A percentile compares a stretch with the other conserved stretches of the same genome.
These are phyloP conservation scores for Xenops minutus DNA, from an alignment of 2,797 vertebrate genomes.

Conservation along the genomic window DNA sequence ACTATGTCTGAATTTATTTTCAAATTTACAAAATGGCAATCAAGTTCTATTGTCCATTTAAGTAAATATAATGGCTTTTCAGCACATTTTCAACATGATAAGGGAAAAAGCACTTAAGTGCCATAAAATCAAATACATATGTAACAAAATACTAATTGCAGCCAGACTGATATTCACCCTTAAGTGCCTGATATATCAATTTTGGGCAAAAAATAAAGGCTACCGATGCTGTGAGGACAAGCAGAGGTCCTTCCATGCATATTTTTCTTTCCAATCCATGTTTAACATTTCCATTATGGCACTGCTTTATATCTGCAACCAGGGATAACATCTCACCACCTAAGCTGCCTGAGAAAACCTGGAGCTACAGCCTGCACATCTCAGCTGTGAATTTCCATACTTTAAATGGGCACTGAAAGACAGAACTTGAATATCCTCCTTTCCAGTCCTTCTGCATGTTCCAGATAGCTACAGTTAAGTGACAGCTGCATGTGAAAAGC, in stretches of 20 bases:
- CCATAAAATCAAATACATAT: neutral
- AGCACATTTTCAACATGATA: neutral
- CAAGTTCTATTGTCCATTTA: neutral
- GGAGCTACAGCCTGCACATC: neutral
- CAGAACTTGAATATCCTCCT: neutral
- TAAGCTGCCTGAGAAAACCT: neutral
- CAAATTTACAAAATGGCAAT: neutral
- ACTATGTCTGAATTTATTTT: neutral
- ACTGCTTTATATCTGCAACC: neutral
- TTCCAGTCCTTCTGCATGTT: neutral
- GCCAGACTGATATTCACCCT: neutral
- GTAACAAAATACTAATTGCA: neutral
- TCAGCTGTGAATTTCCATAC: neutral
- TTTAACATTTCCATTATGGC: neutral
- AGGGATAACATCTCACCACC: neutral
- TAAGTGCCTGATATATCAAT: neutral
- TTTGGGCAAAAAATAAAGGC: neutral
- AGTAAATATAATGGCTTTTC: neutral
- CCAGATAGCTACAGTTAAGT: neutral
- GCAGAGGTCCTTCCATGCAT: neutral
- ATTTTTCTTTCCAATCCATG: neutral
- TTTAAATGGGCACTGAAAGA: neutral
- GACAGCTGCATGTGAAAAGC: neutral
- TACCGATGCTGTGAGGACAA: neutral
- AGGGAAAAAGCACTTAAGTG: neutral